Evolutionary conservation across 92 coral and sea anemone genomes (phyloP).

Genomic region (Paramuricea clavata): DNA sequence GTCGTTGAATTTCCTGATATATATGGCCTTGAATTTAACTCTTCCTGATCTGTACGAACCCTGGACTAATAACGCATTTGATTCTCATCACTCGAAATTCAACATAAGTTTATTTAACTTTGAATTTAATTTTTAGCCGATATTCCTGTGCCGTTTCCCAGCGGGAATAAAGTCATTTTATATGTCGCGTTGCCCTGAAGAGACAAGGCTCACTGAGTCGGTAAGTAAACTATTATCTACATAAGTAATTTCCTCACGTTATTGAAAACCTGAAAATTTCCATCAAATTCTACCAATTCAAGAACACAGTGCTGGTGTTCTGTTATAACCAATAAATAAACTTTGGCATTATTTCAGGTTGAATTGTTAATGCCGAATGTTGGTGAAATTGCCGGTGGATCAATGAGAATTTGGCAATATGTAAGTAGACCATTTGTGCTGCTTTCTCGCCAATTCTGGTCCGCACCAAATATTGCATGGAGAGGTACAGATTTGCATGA

Average conservation of each 20-base stretch:
- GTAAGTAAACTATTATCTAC: constrained; percentile 64
- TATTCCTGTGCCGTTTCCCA: constrained; percentile 94
- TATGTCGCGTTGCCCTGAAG: constrained; percentile 94
- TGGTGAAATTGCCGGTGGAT: constrained; percentile 98
- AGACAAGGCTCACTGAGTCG: constrained; percentile 91
- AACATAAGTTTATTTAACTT: background rate
- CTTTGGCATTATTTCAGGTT: background rate
- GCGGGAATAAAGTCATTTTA: constrained; percentile 94
- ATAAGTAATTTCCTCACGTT: too few relatives aligned
- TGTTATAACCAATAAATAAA: background rate
- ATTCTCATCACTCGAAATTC: background rate
- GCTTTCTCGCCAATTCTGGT: too few relatives aligned
- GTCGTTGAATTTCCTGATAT: too few relatives aligned
- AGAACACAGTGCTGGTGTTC: background rate
- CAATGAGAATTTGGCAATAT: constrained; percentile 98
- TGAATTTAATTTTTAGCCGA: constrained; percentile 74
- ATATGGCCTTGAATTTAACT: too few relatives aligned
- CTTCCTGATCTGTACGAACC: too few relatives aligned
- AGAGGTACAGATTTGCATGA: too few relatives aligned
- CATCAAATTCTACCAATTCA: background rate
- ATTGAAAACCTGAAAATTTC: too few relatives aligned
- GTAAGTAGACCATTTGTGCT: constrained; percentile 73
- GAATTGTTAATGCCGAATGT: constrained; percentile 91
- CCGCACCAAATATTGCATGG: too few relatives aligned
- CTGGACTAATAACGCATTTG: too few relatives aligned